Base-by-base conservation (phyloP, 2,888 invertebrate genomes). In the Plutella xylostella region DNA sequence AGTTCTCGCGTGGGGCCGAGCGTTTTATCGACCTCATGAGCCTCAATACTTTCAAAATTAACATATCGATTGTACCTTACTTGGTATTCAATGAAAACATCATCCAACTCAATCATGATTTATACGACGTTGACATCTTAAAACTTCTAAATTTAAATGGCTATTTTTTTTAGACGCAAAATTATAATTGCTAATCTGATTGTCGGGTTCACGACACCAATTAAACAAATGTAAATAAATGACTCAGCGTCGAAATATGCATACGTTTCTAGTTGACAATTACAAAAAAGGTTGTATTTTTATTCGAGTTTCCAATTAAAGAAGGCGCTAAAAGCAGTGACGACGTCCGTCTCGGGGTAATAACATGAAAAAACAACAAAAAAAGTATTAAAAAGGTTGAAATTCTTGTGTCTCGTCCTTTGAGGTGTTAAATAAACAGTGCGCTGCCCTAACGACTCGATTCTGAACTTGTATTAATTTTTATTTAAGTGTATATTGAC, bases 401-500 rank as follows among this genome's bases (percentile, higher is more conserved):
- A 70, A 61, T 62, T 54, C 52, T 52, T 69, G 52, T 74, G 80
- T 77, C 70, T 70, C 78, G 69, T 70, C 70, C 56, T 1, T 14
- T 22, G 70, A 80, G 80, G 77, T 82, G 82, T 82, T 75, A 80
- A 82, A 80, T 82, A 83, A 82, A 83, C 80, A 83, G 70, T 67
- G 58, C 60, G 56, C 65, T 64, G 71, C 82, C 77, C 79, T 83
- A 79, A 82, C 73, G 78, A 63, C 56, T 70, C 68, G 72, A 71
- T 71, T 72, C 77, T 72, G 67, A 60, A 72, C 65, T 73, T 82
- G 82, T 82, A 83, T 83, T 83, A 83, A 83, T 83, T 83, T 83
- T 82, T 83, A 82, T 83, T 83, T 79, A 83, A 82, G 82, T 80
- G 80, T 82, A n/a, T n/a, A 82, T 75, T 78, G 77, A 72, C 80